phyloP scores from a whole-genome alignment of 2,113 vertebrate species.

The Cavia porcellus region DNA sequence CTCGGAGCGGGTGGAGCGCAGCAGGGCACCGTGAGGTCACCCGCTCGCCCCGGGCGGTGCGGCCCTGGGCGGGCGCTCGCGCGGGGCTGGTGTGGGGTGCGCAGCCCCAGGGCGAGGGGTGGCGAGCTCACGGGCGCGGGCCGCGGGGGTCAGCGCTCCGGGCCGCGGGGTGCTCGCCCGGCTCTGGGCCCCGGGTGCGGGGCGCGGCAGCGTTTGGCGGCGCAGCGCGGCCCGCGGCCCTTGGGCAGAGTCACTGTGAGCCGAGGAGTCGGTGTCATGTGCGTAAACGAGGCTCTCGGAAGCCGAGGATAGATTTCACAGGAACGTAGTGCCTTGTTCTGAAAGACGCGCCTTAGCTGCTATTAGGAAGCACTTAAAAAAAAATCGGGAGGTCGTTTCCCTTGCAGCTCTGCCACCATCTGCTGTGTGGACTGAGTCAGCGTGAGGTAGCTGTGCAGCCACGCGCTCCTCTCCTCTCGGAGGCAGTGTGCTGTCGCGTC shows the following conservation, averaged over 20 bases:
- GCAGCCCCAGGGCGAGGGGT: not conserved
- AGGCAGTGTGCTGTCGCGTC: constrained; percentile 58
- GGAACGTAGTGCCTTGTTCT: constrained; percentile 73
- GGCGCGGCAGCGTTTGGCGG: not conserved
- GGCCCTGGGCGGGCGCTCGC: not conserved
- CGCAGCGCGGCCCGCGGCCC: not conserved
- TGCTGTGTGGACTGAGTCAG: constrained; percentile 80
- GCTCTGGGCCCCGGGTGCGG: not conserved
- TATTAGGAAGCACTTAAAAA: constrained; percentile 70
- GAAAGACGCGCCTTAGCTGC: constrained; percentile 68
- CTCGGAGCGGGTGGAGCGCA: not conserved
- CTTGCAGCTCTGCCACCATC: constrained; percentile 76
- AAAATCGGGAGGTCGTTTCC: constrained; percentile 73
- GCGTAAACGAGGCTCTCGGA: constrained; percentile 42
- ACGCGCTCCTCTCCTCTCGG: constrained; percentile 59
- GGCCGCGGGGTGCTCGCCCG: not conserved
- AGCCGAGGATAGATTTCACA: constrained; percentile 72
- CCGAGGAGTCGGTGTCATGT: not conserved
- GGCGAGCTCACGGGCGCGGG: not conserved
- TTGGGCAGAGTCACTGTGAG: not conserved
- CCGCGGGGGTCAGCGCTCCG: not conserved
- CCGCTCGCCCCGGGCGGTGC: not conserved
- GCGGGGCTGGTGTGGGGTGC: not conserved
- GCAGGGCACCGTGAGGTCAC: fast-evolving
- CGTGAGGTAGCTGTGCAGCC: constrained; percentile 76